phyloP scores from a whole-genome alignment of 2,113 vertebrate genomes.

The Delphinapterus leucas region DNA sequence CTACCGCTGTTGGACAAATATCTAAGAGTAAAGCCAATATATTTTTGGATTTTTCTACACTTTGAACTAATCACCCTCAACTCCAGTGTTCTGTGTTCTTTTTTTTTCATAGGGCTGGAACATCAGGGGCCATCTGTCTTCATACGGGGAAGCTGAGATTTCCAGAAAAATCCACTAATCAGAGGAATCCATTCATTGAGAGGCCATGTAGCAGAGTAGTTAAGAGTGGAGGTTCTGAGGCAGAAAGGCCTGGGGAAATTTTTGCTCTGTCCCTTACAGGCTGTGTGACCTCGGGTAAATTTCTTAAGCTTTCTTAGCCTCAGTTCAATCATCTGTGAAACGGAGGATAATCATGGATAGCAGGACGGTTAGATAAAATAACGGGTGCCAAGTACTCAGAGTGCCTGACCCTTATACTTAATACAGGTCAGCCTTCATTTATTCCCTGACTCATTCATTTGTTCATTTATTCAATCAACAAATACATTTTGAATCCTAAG shows the following conservation, averaged over 20 bases:
- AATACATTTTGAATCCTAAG: background rate
- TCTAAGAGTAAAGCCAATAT: conserved; percentile 80
- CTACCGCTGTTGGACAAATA: conserved; percentile 75
- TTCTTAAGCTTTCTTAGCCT: conserved; percentile 34
- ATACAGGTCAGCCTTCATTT: background rate
- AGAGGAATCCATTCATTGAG: conserved; percentile 37
- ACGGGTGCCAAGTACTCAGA: background rate
- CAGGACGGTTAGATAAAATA: conserved; percentile 3
- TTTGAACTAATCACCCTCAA: conserved; percentile 70
- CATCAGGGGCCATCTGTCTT: conserved; percentile 57
- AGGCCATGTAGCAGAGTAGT: background rate
- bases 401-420: background rate
- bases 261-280: conserved; percentile 29
- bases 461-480: conserved; percentile 22
- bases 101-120: background rate
- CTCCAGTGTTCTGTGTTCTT: conserved; percentile 19
- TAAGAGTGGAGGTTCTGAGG: background rate
- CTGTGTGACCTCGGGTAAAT: background rate
- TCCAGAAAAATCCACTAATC: conserved; percentile 57
- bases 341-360: background rate
- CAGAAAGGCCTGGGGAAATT: background rate
- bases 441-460: background rate
- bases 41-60: conserved; percentile 80
- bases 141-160: conserved; percentile 55
- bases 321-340: conserved; percentile 38